Evolutionary conservation across 1,140 invertebrate genomes (phyloP), one percentile per base, ranked within the genome.

Genomic region (Physella acuta): DNA sequence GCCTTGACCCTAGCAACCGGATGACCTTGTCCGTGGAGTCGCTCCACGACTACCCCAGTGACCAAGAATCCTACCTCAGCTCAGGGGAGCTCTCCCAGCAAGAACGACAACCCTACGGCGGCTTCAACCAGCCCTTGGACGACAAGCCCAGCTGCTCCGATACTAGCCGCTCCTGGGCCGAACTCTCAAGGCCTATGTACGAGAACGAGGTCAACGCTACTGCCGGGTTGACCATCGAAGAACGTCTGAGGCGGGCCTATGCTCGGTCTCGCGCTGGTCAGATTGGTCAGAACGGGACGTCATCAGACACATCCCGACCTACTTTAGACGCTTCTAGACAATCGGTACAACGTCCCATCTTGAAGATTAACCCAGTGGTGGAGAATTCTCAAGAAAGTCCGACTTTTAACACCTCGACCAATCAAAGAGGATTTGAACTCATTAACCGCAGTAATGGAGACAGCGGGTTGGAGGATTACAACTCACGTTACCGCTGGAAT

Each of bases 21-120:
- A 66, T 66, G 64, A 64, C 62, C 17, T 34, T 66, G 24, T 66
- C 64, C 26, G 52, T 52, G 26, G 64, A 56, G 26, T 52, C 62
- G 14, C 59, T 61, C 17, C 59, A 61, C 14, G 59, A 61, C 26
- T 61, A 61, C 24, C n/a, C n/a, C 33, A 36, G 39, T 16, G 59
- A 61, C 14, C 1, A 4, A 16, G 59, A 61, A 2, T 11, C 16
- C 26, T 61, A 37, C 59, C 33, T 34, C 30, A 58, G 36, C 16
- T 34, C 20, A 1, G 33, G 56, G 4, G 56, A 58, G 16, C 56
- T 58, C 8, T 36, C 59, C 2, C 17, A 36, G 20, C 28, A 36
- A 14, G 59, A 61, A 2, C 36, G 59, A 39, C 59, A 61, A 20
- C 39, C 36, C 1, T 58, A 24, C 20, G 33, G 30, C 1, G 37